phyloP scores from a whole-genome alignment of 2,888 invertebrate species.

The Nasonia oneida region DNA sequence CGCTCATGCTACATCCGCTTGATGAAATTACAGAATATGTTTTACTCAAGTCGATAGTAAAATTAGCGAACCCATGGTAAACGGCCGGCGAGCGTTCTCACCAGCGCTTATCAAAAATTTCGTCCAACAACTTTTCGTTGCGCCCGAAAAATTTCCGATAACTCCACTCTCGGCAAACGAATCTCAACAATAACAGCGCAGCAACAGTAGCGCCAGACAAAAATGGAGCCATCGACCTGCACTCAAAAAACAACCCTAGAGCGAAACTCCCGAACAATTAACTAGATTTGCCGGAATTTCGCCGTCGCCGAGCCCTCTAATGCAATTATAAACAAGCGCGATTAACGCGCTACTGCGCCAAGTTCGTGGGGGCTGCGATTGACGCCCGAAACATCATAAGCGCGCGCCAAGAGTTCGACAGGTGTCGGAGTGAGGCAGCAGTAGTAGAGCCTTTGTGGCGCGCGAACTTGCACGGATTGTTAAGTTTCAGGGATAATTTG shows the following conservation, averaged over 20 bases:
- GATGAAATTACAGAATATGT: no score
- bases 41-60: no score
- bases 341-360: background rate
- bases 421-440: background rate
- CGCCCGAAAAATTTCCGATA: background rate
- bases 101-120: no score
- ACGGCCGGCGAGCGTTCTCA: no score
- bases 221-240: background rate
- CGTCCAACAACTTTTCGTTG: background rate
- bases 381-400: background rate
- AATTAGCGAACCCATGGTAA: no score
- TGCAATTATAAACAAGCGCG: slow-evolving; percentile 3
- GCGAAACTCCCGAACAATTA: background rate
- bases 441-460: background rate
- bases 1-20: no score
- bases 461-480: slow-evolving; percentile 8
- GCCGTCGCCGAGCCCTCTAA: background rate
- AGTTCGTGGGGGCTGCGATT: background rate
- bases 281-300: background rate
- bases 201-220: background rate
- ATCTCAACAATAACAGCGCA: background rate
- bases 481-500: background rate
- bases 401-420: background rate
- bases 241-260: background rate
- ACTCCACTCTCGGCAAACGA: background rate